Conservation (phyloP, 2,113 vertebrate species). For the Silurus meridionalis region DNA sequence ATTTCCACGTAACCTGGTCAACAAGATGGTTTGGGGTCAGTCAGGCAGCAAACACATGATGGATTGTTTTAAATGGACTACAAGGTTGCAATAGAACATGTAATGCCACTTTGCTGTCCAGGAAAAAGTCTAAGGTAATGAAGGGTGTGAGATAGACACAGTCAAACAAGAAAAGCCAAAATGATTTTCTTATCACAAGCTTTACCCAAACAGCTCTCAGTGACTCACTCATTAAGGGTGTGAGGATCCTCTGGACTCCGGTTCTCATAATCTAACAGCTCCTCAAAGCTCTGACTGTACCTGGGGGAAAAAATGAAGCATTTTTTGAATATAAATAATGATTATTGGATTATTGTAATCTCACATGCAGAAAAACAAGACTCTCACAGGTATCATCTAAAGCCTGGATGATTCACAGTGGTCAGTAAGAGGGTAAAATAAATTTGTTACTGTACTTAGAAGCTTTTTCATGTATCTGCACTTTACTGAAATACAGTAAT, state of each 20-base stretch:
- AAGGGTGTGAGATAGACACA: neutral
- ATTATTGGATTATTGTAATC: neutral
- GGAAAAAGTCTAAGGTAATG: neutral
- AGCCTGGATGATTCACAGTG: neutral
- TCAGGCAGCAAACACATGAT: neutral
- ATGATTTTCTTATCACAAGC: neutral
- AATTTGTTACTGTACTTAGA: no score
- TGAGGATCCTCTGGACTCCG: constrained; percentile 80
- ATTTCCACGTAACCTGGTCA: neutral
- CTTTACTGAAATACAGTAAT: no score
- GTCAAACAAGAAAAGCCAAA: neutral
- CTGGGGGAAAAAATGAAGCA: constrained; percentile 57
- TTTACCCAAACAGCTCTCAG: neutral
- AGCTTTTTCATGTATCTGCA: no score
- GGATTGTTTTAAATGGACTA: neutral
- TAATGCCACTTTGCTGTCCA: neutral
- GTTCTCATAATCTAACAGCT: constrained; percentile 84
- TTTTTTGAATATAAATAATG: neutral
- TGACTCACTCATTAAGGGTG: constrained; percentile 79
- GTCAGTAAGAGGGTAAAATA: no score
- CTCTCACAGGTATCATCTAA: neutral
- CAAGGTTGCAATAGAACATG: neutral
- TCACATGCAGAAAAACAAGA: neutral
- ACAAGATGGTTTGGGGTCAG: neutral
- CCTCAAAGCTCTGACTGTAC: constrained; percentile 87